Evolutionary conservation across 2,797 vertebrate genomes (phyloP), one percentile per base, ranked within the genome.

Genomic region (Megalops cyprinoides): DNA sequence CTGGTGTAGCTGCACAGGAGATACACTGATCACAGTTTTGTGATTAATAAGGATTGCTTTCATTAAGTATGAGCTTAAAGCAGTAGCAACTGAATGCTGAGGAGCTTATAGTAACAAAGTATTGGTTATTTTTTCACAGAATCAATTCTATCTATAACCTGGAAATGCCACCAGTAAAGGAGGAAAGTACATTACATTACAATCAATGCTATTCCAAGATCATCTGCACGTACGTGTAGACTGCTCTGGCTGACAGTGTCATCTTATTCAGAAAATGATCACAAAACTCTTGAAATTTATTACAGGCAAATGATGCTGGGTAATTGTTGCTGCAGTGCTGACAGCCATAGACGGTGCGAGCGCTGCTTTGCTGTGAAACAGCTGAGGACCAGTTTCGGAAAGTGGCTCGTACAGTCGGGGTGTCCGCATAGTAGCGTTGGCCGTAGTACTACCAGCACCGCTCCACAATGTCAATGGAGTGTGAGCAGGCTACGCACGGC

Each of bases 391-490:
- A 49, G 75, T 76, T 56, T 20, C 12, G 42, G n/a, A 49, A 51
- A 34, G n/a, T 31, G 74, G n/a, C n/a, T 31, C 20, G 44, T 75
- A 34, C 44, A 14, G 74, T 75, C 18, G 23, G 20, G 3, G 49
- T 56, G 51, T 55, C 28, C 37, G 76, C 51, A 42, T 53, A 42
- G 53, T 56, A 20, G 37, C 28, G 20, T 20, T 56, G 53, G 49
- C 51, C 9, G 28, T 80, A 67, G 82, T 84, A 81, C 84, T 83
- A 82, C 62, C 77, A 88, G 87, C 84, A 86, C 86, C 82, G 87
- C 88, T 82, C 80, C 89, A 90, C 91, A 92, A 92, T 92, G 93
- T 92, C 92, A 93, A 85, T 87, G 87, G 85, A 89, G 88, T 88
- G 85, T 87, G 90, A 91, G 87, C 89, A 83, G 86, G 85, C 86